Percentiles rank a stretch among this genome's conserved stretches.
These are phyloP conservation scores for Cremastinae sp. DNA, from an alignment of 2,888 invertebrate species.

Conservation along the genomic window DNA sequence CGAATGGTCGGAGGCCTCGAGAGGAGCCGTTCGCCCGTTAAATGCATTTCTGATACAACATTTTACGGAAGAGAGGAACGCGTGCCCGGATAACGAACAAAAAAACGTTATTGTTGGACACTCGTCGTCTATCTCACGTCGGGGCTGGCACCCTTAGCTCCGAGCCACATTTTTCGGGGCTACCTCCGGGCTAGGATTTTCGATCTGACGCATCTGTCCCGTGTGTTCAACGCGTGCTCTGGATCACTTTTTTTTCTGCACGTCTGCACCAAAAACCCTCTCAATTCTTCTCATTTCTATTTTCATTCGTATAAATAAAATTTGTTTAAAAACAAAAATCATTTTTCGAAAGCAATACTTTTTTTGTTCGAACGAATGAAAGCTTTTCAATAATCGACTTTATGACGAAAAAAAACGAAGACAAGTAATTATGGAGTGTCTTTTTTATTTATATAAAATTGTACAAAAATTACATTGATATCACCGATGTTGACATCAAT, in stretches of 20 bases:
- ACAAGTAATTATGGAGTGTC: too few relatives aligned
- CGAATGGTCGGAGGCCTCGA: constrained; percentile 28
- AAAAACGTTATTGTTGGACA: constrained; percentile 57
- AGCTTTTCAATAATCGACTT: too few relatives aligned
- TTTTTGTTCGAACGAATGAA: too few relatives aligned
- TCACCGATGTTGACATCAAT: too few relatives aligned
- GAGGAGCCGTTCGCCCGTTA: background rate
- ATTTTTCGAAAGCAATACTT: too few relatives aligned
- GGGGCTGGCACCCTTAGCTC: constrained; percentile 52
- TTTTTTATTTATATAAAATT: too few relatives aligned
- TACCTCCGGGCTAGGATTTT: constrained; percentile 68
- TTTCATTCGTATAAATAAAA: too few relatives aligned
- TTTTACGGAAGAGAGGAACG: constrained; percentile 18
- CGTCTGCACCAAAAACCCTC: too few relatives aligned
- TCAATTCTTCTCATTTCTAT: too few relatives aligned
- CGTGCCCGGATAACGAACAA: constrained; percentile 19
- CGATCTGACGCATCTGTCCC: constrained; percentile 68
- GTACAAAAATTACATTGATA: too few relatives aligned
- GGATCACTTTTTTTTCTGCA: constrained; percentile 62
- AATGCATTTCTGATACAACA: constrained; percentile 13
- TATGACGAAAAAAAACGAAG: too few relatives aligned
- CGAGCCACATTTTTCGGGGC: constrained; percentile 41
- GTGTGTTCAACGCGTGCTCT: constrained; percentile 57
- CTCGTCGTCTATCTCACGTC: constrained; percentile 38
- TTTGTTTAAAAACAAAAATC: too few relatives aligned